These are phyloP conservation scores for Drosophila teissieri DNA, from an alignment of 1,140 invertebrate species.

Conservation along the genomic window DNA sequence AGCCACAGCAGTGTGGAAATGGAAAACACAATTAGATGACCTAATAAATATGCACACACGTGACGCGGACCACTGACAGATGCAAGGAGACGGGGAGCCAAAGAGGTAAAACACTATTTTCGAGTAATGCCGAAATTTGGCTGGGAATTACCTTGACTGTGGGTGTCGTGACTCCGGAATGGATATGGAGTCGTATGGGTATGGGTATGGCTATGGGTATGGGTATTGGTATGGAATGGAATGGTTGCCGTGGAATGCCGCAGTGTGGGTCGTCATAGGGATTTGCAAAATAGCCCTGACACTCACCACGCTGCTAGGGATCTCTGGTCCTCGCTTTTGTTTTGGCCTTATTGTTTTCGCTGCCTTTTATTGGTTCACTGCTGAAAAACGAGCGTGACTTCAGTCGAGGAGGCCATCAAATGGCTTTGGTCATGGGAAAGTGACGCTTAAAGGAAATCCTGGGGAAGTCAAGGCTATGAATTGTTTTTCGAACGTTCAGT, in stretches of 20 bases:
- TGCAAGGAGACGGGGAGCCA: constrained; percentile 21
- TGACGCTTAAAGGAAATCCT: constrained; percentile 36
- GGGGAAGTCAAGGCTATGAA: constrained; percentile 37
- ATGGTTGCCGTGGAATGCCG: constrained; percentile 23
- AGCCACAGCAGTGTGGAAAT: constrained; percentile 61
- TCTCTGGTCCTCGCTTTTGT: constrained; percentile 39
- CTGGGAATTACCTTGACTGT: constrained; percentile 80
- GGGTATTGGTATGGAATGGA: no score
- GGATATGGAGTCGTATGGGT: background rate
- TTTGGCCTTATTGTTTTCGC: constrained; percentile 42
- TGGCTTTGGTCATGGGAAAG: constrained; percentile 77
- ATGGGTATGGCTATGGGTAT: no score
- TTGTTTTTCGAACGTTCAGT: background rate
- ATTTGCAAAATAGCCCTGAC: constrained; percentile 38
- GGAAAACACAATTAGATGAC: constrained; percentile 83
- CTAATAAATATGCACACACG: constrained; percentile 78
- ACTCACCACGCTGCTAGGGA: constrained; percentile 24
- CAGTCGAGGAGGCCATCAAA: constrained; percentile 53
- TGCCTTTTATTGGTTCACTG: constrained; percentile 71
- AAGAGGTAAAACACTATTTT: constrained; percentile 56
- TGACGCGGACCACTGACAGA: constrained; percentile 45
- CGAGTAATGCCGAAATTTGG: constrained; percentile 71
- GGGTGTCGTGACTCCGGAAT: constrained; percentile 61
- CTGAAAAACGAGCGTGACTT: constrained; percentile 65
- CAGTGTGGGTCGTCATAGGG: constrained; percentile 18